Base-by-base conservation (phyloP, 2,888 invertebrate species). In the Mimachlamys varia region DNA sequence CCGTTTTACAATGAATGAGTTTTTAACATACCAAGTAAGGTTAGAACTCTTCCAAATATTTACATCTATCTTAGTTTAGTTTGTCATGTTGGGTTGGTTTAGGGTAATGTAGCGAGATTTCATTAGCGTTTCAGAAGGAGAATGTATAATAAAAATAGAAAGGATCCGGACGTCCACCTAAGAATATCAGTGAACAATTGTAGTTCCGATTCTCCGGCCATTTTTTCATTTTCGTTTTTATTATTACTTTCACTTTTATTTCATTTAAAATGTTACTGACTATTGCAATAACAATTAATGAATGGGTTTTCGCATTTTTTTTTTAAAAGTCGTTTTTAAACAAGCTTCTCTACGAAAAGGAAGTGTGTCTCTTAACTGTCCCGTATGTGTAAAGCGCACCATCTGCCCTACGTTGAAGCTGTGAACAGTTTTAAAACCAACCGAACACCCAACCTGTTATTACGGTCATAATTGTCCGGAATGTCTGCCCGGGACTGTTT, bases 381-480 rank as follows among this genome's bases (percentile, higher is more conserved):
- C 76, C 76, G 0, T 76, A 27, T 0, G 76, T 76, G 76, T 33
- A 76, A 76, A 76, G 76, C 33, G 76, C 76, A 33, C 76, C 76
- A 76, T 76, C 76, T 76, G 76, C 76, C 76, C 19, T 76, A 33
- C 7, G 5, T n/a, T 5, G 22, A 62, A 62, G 62, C 62, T 76
- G 0, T 76, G 76, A 76, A 33, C 22, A 62, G 22, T 62, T 76
- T 76, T 27, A 27, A 76, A 76, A 76, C 33, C 33, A 76, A 76
- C 76, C 12, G 33, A n/a, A 76, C 76, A 5, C 27, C 7, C 27
- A 76, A 76, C 76, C 76, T 76, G 76, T 76, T 76, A 76, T 76
- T 76, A 76, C 76, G 76, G 33, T 33, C 17, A 76, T 76, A 1
- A 27, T 76, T 76, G 76, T 76, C 76, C 76, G 76, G 76, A 76